Evolutionary conservation across 2,113 vertebrate species (phyloP).

Genomic region (Chionis minor): DNA sequence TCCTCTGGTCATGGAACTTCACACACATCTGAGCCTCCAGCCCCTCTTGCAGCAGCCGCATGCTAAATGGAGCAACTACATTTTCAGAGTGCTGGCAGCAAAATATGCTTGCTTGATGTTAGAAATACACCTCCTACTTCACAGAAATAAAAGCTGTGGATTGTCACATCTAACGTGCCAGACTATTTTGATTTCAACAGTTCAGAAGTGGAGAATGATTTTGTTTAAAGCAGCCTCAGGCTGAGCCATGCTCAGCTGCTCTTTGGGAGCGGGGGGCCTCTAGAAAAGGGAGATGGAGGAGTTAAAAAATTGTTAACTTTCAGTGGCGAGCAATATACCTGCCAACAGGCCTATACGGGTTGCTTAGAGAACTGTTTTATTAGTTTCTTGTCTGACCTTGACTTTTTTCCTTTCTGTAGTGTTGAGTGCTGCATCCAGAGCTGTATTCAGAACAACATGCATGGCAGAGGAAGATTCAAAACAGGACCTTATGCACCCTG

Average conservation of each 20-base stretch:
- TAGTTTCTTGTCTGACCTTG: not conserved
- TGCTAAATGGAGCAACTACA: not conserved
- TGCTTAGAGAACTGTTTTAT: not conserved
- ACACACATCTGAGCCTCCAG: not conserved
- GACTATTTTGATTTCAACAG: constrained; percentile 45
- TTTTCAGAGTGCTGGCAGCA: constrained; percentile 16
- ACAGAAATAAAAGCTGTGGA: constrained; percentile 39
- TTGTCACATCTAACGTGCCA: constrained; percentile 38
- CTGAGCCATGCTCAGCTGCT: not conserved
- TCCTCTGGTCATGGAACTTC: not conserved
- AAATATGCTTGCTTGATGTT: constrained; percentile 30
- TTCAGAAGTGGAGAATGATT: not conserved
- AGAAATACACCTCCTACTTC: constrained; percentile 50
- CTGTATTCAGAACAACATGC: not conserved
- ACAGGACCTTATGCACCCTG: not conserved
- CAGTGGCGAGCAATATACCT: not conserved
- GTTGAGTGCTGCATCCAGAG: not conserved
- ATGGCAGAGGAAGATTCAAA: not conserved
- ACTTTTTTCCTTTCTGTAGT: not conserved
- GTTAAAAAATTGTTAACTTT: not conserved
- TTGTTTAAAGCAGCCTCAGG: constrained; percentile 14
- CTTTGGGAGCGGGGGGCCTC: not conserved
- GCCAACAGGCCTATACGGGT: not conserved
- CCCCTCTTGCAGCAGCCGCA: not conserved
- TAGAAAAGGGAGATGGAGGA: not conserved